These are phyloP conservation scores for Muscicapa comitata DNA, from an alignment of 2,797 vertebrate genomes.

Conservation along the genomic window DNA sequence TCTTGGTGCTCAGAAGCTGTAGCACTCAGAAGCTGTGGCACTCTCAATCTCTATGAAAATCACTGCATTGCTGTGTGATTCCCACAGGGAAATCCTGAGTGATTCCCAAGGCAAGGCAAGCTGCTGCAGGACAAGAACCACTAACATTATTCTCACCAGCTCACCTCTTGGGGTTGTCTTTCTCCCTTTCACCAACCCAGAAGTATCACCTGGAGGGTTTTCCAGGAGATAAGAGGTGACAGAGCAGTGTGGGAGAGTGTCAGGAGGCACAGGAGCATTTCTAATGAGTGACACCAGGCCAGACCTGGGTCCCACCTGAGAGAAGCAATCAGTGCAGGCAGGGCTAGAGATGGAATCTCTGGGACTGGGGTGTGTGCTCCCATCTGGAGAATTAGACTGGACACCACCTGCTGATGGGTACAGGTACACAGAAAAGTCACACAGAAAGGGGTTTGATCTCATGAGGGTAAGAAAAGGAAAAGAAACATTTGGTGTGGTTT, in stretches of 20 bases:
- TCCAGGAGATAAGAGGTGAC: neutral
- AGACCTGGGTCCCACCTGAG: neutral
- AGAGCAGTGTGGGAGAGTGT: neutral
- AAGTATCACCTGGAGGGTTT: neutral
- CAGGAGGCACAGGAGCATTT: neutral
- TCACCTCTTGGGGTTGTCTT: neutral
- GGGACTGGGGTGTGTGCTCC: neutral
- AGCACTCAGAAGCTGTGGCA: no score
- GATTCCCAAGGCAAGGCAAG: neutral
- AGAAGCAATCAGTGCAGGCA: neutral
- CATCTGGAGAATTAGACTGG: neutral
- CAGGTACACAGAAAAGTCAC: neutral
- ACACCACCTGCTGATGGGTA: neutral
- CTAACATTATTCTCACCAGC: neutral
- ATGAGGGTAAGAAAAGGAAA: neutral
- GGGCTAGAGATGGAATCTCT: neutral
- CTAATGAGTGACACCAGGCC: neutral
- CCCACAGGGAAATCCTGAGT: neutral
- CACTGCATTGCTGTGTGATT: neutral
- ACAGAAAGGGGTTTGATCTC: neutral
- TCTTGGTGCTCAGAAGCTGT: no score
- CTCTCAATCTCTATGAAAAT: rapidly evolving
- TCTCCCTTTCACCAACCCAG: neutral
- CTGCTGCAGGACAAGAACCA: neutral
- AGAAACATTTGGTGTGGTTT: neutral